These are phyloP conservation scores for Coccyzus lansbergi DNA, from an alignment of 2,797 vertebrate genomes.

Conservation along the genomic window DNA sequence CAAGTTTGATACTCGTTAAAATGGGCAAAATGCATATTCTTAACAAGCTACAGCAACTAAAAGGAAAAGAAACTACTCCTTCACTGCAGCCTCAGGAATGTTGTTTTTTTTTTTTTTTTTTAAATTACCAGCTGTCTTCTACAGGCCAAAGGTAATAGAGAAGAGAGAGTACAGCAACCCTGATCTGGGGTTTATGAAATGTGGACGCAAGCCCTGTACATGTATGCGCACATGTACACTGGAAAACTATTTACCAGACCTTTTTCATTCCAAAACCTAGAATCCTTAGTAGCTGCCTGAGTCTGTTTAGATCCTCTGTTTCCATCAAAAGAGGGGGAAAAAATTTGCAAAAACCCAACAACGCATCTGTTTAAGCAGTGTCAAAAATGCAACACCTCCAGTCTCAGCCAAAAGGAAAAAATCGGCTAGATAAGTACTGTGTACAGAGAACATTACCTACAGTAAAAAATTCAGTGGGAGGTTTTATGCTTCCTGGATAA, in stretches of 20 bases:
- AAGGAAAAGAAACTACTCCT: slow-evolving; percentile 17
- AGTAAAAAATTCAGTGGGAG: not conserved
- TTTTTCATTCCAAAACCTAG: not conserved
- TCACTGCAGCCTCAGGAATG: slow-evolving; percentile 23
- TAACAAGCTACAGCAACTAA: slow-evolving; percentile 48
- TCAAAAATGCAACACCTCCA: slow-evolving; percentile 39
- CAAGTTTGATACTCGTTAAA: not conserved
- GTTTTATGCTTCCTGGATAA: slow-evolving; percentile 19
- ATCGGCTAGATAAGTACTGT: not conserved
- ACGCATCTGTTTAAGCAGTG: slow-evolving; percentile 4
- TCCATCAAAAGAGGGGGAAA: not conserved
- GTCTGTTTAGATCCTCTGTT: slow-evolving; percentile 16
- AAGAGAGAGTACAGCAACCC: not conserved
- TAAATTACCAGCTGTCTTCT: slow-evolving; percentile 11
- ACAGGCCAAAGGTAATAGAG: slow-evolving; percentile 1
- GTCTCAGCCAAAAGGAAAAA: slow-evolving; percentile 67
- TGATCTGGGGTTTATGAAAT: not conserved
- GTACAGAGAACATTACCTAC: slow-evolving; percentile 37
- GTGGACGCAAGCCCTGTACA: not conserved
- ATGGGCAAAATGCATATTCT: not conserved
- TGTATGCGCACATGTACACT: not conserved
- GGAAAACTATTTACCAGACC: slow-evolving; percentile 20
- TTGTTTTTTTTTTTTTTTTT: not conserved
- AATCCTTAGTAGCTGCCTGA: slow-evolving; percentile 37
- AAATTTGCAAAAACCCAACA: not conserved